phyloP scores from a whole-genome alignment of 2,797 vertebrate species.

The Scleropages formosus region DNA sequence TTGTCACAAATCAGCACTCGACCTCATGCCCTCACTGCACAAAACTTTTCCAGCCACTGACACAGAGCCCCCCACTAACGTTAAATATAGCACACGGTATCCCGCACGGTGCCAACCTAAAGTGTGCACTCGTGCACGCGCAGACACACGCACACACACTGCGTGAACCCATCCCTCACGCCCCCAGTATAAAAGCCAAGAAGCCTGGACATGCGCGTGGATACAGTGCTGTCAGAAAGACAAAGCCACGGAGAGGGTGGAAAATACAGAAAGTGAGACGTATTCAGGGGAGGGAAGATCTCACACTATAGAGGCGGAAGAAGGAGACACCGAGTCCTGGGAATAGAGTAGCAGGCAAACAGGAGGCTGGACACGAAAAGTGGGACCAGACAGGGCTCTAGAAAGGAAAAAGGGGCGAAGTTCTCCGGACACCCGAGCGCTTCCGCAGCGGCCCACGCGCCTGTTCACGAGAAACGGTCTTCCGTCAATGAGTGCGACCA shows the following conservation, averaged over 20 bases:
- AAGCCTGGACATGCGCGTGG: background rate
- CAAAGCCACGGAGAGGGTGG: background rate
- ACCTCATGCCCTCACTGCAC: constrained; percentile 23
- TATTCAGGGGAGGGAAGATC: background rate
- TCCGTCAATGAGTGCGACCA: constrained; percentile 70
- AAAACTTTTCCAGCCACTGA: constrained; percentile 28
- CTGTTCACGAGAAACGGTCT: background rate
- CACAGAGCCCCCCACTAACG: constrained; percentile 20
- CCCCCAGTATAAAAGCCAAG: constrained; percentile 49
- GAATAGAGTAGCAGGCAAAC: background rate
- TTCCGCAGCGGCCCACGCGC: background rate
- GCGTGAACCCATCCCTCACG: constrained; percentile 20
- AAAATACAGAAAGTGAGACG: background rate
- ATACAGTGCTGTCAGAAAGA: background rate
- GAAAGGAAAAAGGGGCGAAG: background rate
- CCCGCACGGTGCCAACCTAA: constrained; percentile 16
- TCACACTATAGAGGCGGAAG: background rate
- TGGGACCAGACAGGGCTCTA: background rate
- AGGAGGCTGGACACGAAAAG: background rate
- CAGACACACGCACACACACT: constrained; percentile 43
- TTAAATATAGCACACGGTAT: constrained; percentile 52
- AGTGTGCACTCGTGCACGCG: constrained; percentile 34
- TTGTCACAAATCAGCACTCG: constrained; percentile 25
- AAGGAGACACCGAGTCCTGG: background rate
- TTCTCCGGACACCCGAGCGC: background rate